Evolutionary conservation across 2,888 invertebrate species (phyloP), one percentile per base, ranked within the genome.

Genomic region (Aphidoletes aphidimyza): DNA sequence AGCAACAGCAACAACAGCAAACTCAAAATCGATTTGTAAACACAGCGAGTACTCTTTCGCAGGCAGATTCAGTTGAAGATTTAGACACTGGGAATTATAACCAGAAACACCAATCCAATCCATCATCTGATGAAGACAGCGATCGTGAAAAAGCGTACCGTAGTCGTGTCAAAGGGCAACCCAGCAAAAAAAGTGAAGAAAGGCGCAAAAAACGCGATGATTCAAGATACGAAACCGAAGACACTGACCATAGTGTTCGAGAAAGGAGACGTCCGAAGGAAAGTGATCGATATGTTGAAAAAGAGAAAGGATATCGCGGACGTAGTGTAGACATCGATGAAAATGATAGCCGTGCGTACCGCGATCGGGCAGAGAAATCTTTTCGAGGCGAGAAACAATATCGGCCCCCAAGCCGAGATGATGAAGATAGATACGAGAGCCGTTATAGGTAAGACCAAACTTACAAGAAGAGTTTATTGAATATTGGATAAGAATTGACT

Each of bases 241-340:
- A 93, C 87, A 92, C 93, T 2, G 93, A 93, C 88, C 93, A 92
- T 87, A 93, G 93, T 88, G 93, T 93, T 88, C 91, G 92, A 85
- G 93, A 93, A 86, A 90, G 91, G 85, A 92, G 92, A 86, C 90
- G 91, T 26, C 91, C 91, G 88, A 49, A 69, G 30, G 89, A 92
- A 59, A 92, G 92, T 87, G 91, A 92, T 6, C 87, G 89, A 22
- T 88, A 88, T 36, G 42, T 37, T 36, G 86, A 86, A 0, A 85
- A 85, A 30, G 86, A 86, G 11, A 83, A 86, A n/a, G 85, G 69
- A 19, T 36, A 85, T 17, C 86, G 86, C 17, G 84, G 87, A 22
- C 88, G 91, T 47, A 91, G 89, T 86, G 89, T 89, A 86, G 90
- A 90, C 37, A 89, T 90, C 45, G 88, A 90, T 83, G 87, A 90